Base-by-base conservation (phyloP, 92 coral and sea anemone species). In the Plumapathes pennacea region DNA sequence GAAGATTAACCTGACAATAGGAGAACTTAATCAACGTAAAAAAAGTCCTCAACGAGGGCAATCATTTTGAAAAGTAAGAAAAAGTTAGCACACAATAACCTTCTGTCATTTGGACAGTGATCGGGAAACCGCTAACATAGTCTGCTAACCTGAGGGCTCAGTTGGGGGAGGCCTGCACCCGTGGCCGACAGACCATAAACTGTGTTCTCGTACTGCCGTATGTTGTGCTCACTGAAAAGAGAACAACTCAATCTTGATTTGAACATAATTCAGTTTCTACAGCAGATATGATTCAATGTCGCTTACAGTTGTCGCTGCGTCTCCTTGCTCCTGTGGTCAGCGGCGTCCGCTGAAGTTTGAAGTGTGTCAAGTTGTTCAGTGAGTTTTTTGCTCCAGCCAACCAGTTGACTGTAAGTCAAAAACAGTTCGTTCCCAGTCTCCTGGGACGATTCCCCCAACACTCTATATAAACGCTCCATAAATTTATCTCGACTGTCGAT, bases 401-500 rank as follows among this genome's bases (percentile, higher is more conserved):
- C 37, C 5, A 87, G 62, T 42, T 69, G 84, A 38, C 50, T 10
- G 32, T 72, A 82, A 2, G 77, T 57, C 48, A 39, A 50, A 31
- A 60, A 60, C 12, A 42, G 36, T 38, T 62, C 70, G 20, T 32
- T 64, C 11, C 34, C 55, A 42, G 84, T 27, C 18, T 64, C 69
- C 50, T 50, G 28, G 2, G 76, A 77, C 18, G 61, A 17, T 21
- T 43, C 17, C 34, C 79, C 81, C 10, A 91, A 75, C 14, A 91
- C 37, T 31, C 81, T 63, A 62, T 72, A 64, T 15, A 76, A 62
- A 2, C 74, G 78, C 25, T 75, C 72, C 71, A 83, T 54, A 29
- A 91, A 91, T 17, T 60, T 54, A 45, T 91, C 97, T 27, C 97
- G 81, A 45, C 78, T 66, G 69, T 91, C 97, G 32, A 91, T 86